Percentiles rank a stretch among this genome's conserved stretches.
Evolutionary conservation across 2,888 invertebrate genomes (phyloP).

Genomic region (Epirrita christyi): DNA sequence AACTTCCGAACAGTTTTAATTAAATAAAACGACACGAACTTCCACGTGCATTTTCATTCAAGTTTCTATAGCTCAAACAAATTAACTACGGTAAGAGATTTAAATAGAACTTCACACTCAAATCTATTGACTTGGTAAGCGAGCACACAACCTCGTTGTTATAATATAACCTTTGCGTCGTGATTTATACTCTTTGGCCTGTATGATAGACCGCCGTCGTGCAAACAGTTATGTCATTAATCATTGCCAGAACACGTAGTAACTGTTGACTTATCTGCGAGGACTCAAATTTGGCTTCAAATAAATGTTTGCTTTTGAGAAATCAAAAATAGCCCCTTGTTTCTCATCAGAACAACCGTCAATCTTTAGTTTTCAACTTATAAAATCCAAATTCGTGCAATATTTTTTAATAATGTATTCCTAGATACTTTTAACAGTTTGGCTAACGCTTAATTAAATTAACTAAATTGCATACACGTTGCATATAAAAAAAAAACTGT

Average conservation of each 20-base stretch:
- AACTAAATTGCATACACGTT: no score
- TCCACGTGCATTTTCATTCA: conserved; percentile 3
- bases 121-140: conserved; percentile 18
- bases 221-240: conserved; percentile 24
- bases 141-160: conserved; percentile 15
- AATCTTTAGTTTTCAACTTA: no score
- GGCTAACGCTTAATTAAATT: no score
- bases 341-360: no score
- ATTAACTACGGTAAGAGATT: conserved; percentile 15
- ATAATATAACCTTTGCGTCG: conserved; percentile 25
- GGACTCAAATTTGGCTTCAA: neutral
- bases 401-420: no score
- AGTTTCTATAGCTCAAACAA: conserved; percentile 10
- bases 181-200: conserved; percentile 21
- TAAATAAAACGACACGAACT: conserved; percentile 14
- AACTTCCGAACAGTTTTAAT: conserved; percentile 14
- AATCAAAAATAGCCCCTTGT: no score
- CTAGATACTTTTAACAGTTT: no score
- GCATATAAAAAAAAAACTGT: no score
- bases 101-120: conserved; percentile 22
- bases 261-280: conserved; percentile 19
- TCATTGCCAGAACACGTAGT: conserved; percentile 23
- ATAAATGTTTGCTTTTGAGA: no score
- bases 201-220: conserved; percentile 16
- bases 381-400: no score